Base-by-base conservation (phyloP, 2,888 invertebrate genomes). In the Helicoverpa assulta region DNA sequence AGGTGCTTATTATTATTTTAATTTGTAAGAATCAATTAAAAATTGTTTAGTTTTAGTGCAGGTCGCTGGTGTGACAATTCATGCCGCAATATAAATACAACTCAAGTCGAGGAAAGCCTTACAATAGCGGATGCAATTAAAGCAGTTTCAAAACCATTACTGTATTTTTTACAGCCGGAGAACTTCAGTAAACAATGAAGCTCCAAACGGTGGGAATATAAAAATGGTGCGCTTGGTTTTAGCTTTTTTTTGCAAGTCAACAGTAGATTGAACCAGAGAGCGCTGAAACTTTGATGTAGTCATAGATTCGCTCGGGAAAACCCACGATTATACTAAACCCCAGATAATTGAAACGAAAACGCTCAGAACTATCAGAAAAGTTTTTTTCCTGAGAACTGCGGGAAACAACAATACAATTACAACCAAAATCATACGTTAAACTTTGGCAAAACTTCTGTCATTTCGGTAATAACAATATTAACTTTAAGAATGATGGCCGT, bases 401-500 rank as follows among this genome's bases (percentile, higher is more conserved):
- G 58, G 62, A 60, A 54, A 64, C n/a, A 72, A 78, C 33, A 70
- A 59, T 52, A 57, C n/a, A 29, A 53, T 62, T 67, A 56, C 52
- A 55, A 53, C 43, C 33, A 14, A 67, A 60, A 52, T 43, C 16
- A 73, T 53, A 70, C 40, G 58, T 16, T 54, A 65, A 18, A 67
- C 47, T 59, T 59, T 33, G n/a, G 12, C 56, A 68, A 67, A 76
- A 81, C 70, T 81, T 83, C 58, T 55, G 53, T 63, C 66, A 70
- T 81, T 70, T 77, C 47, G 14, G 64, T 60, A 69, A 77, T 54
- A 78, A 64, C 56, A 69, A 77, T 67, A 84, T 68, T 74, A 74
- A 66, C 62, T 84, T 78, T 37, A 61, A 67, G 62, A 68, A 60
- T 40, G 62, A 71, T 68, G 60, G 51, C 71, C 59, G 54, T 59